These are phyloP conservation scores for Ceramica pisi DNA, from an alignment of 2,888 invertebrate genomes.

Conservation along the genomic window DNA sequence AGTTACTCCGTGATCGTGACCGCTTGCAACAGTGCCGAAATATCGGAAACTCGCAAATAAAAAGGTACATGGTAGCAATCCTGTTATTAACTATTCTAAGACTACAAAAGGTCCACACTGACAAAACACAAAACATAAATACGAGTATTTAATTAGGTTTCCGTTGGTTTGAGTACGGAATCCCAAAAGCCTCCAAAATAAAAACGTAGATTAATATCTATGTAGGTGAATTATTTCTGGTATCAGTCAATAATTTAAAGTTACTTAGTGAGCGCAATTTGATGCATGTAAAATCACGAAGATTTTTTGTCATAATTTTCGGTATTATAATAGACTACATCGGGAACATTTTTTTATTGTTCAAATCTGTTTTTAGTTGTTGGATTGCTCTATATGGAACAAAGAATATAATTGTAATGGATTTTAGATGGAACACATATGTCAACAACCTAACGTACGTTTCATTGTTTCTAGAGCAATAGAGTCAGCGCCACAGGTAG, in stretches of 20 bases:
- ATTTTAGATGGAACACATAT: neutral
- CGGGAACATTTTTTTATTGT: neutral
- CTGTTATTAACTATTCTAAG: too few species aligned
- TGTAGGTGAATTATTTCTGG: neutral
- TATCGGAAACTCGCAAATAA: too few species aligned
- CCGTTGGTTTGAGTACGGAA: too few species aligned
- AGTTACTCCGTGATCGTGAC: too few species aligned
- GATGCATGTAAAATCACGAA: neutral
- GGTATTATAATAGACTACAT: neutral
- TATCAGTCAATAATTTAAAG: slow-evolving; percentile 33
- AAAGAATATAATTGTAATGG: slow-evolving; percentile 1
- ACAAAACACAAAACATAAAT: too few species aligned
- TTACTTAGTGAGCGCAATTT: slow-evolving; percentile 20
- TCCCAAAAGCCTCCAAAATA: too few species aligned
- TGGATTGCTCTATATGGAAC: neutral
- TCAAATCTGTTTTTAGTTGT: slow-evolving; percentile 24
- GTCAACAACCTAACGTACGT: neutral
- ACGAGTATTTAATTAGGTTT: too few species aligned
- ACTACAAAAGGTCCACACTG: too few species aligned
- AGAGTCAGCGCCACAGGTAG: too few species aligned
- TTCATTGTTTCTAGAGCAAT: too few species aligned
- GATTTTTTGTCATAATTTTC: slow-evolving; percentile 16
- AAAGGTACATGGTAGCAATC: too few species aligned
- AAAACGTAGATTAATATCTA: neutral
- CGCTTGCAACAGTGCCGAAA: too few species aligned